Conservation (phyloP, 2,113 vertebrate species). For the Paradisaea rubra region DNA sequence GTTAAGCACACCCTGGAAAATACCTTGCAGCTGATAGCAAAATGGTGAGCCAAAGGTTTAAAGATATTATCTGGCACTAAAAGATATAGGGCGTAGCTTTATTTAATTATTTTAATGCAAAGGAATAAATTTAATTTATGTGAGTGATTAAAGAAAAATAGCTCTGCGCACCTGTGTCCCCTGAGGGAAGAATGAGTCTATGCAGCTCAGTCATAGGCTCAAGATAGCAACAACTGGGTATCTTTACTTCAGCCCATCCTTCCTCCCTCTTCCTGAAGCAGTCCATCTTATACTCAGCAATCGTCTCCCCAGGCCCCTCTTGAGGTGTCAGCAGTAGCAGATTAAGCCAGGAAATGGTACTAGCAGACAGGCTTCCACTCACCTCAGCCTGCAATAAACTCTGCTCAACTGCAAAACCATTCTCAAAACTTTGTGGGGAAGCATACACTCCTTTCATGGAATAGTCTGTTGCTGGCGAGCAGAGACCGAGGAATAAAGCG, state of each 20-base stretch:
- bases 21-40: slow-evolving; percentile 71
- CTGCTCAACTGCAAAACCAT: neutral
- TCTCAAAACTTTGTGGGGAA: neutral
- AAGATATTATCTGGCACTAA: slow-evolving; percentile 72
- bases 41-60: slow-evolving; percentile 72
- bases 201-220: slow-evolving; percentile 60
- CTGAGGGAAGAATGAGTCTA: slow-evolving; percentile 62
- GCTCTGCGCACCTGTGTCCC: slow-evolving; percentile 72
- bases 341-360: neutral
- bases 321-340: neutral
- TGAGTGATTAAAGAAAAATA: slow-evolving; percentile 76
- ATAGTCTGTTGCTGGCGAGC: neutral
- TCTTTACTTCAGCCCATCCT: slow-evolving; percentile 39
- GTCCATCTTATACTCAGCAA: neutral
- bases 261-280: neutral
- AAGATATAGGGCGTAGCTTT: slow-evolving; percentile 65
- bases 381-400: neutral
- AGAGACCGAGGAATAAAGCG: too few relatives aligned
- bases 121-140: slow-evolving; percentile 76
- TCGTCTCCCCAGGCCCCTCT: neutral
- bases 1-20: slow-evolving; percentile 71
- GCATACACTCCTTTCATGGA: neutral
- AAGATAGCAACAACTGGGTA: slow-evolving; percentile 53
- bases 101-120: slow-evolving; percentile 75
- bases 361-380: neutral